A percentile compares a stretch with the other conserved stretches of the same genome.
These are phyloP conservation scores for Caligus rogercresseyi DNA, from an alignment of 1,140 invertebrate genomes.

Conservation along the genomic window DNA sequence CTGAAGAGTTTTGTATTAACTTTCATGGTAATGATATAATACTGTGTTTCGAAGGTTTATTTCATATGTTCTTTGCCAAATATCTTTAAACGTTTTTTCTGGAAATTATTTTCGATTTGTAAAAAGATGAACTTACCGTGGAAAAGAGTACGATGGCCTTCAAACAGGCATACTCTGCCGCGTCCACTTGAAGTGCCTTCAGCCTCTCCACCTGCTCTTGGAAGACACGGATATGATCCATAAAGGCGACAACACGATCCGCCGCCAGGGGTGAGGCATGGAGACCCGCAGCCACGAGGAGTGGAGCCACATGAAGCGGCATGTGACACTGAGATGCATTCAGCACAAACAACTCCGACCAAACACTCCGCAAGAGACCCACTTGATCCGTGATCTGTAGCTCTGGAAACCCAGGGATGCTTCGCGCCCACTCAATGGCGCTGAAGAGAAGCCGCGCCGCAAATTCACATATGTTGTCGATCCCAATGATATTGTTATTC, in stretches of 20 bases:
- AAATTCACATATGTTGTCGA: slow-evolving; percentile 93
- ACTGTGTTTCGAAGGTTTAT: no score
- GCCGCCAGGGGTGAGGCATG: slow-evolving; percentile 91
- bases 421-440: slow-evolving; percentile 91
- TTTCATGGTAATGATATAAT: no score
- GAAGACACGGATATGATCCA: slow-evolving; percentile 97
- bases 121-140: slow-evolving; percentile 60
- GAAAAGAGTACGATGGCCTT: slow-evolving; percentile 98
- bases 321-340: slow-evolving; percentile 96
- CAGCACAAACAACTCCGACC: slow-evolving; percentile 92
- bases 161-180: slow-evolving; percentile 92
- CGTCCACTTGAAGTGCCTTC: slow-evolving; percentile 92
- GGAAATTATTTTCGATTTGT: no score
- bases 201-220: slow-evolving; percentile 93
- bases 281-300: slow-evolving; percentile 78
- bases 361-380: slow-evolving; percentile 78
- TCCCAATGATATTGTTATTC: slow-evolving; percentile 34
- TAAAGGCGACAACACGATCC: slow-evolving; percentile 88
- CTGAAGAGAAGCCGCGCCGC: slow-evolving; percentile 84
- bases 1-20: no score
- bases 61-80: no score
- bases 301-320: slow-evolving; percentile 84
- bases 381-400: slow-evolving; percentile 61
- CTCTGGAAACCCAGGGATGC: slow-evolving; percentile 94
- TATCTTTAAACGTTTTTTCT: no score